Percentiles rank a stretch among this genome's conserved stretches.
Conservation (phyloP, 2,113 vertebrate genomes). For the Dasyornis broadbenti region DNA sequence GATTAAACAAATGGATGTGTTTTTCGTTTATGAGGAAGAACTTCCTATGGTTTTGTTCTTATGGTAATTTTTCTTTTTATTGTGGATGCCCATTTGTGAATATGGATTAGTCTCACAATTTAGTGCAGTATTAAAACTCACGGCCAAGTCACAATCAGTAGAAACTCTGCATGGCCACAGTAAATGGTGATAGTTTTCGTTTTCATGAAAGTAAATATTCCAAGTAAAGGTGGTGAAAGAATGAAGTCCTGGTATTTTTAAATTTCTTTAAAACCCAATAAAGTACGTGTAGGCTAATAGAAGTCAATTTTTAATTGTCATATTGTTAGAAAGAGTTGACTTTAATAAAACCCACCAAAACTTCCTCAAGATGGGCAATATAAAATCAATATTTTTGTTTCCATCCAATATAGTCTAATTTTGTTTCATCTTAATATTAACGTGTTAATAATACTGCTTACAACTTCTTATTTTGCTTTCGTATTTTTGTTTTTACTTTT, state of each 20-base stretch:
- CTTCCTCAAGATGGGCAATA: not conserved
- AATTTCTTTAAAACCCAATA: not conserved
- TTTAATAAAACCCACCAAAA: not conserved
- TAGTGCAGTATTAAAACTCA: not conserved
- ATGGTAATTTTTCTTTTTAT: not conserved
- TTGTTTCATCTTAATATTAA: not conserved
- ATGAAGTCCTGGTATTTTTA: not conserved
- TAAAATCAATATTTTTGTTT: not conserved
- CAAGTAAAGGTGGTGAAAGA: not conserved
- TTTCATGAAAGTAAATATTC: not conserved
- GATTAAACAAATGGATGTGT: not conserved
- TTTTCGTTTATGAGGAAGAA: not conserved
- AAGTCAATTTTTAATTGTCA: not conserved
- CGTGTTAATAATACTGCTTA: not conserved
- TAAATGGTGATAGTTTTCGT: not conserved
- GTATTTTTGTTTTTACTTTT: not conserved
- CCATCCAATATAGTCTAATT: not conserved
- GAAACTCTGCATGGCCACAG: not conserved
- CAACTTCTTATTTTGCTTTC: not conserved
- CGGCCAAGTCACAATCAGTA: not conserved
- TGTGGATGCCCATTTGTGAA: not conserved
- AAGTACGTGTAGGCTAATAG: not conserved
- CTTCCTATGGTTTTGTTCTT: not conserved
- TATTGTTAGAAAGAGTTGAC: not conserved
- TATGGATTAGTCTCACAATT: not conserved